Percentiles rank a stretch among this genome's conserved stretches.
phyloP scores from a whole-genome alignment of 2,888 invertebrate species.

The Andrena camellia region DNA sequence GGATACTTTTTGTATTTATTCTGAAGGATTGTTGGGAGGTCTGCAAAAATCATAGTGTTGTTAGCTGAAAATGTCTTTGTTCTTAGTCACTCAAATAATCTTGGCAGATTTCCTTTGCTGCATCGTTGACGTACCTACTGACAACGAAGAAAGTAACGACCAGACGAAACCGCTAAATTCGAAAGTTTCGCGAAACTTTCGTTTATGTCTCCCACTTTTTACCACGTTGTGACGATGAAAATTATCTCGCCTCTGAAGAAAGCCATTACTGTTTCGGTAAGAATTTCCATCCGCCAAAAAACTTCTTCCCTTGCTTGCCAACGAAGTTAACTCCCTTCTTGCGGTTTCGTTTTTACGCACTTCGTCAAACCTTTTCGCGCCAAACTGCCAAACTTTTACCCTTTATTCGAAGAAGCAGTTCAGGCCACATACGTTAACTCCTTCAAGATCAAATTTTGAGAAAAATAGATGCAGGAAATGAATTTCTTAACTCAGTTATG shows the following conservation, averaged over 20 bases:
- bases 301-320: conserved; percentile 4
- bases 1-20: too few species aligned
- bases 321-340: conserved; percentile 20
- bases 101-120: not conserved
- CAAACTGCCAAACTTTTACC: not conserved
- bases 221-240: conserved; percentile 20
- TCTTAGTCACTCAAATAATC: not conserved
- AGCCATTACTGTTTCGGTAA: conserved; percentile 4
- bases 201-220: not conserved
- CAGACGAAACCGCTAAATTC: conserved; percentile 6
- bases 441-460: too few species aligned
- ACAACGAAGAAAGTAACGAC: not conserved
- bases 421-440: too few species aligned
- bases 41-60: too few species aligned
- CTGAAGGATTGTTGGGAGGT: too few species aligned
- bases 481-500: too few species aligned
- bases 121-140: not conserved
- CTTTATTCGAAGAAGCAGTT: not conserved
- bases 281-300: conserved; percentile 30
- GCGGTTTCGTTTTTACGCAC: conserved; percentile 10
- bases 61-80: too few species aligned
- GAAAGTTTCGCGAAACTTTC: conserved; percentile 10
- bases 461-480: too few species aligned
- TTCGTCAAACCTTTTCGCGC: not conserved
- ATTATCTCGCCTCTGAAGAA: conserved; percentile 22